A percentile compares a stretch with the other conserved stretches of the same genome.
These are phyloP conservation scores for Gymnopithys bicolor DNA, from an alignment of 2,797 vertebrate species.

Conservation along the genomic window DNA sequence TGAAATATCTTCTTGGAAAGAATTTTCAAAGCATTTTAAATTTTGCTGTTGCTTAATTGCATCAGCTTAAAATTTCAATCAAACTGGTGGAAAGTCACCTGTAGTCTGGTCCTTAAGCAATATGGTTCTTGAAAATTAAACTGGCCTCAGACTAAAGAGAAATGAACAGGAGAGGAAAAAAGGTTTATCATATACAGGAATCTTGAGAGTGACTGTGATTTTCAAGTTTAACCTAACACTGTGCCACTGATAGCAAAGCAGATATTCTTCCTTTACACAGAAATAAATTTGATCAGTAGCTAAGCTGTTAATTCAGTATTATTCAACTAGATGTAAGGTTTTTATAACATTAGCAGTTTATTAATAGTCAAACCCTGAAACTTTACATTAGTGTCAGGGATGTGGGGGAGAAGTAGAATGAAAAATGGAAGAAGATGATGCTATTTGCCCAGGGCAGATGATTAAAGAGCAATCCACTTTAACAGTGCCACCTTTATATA, in stretches of 20 bases:
- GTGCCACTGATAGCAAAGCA: background rate
- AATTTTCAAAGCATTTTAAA: background rate
- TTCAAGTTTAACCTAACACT: background rate
- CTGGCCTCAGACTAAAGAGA: background rate
- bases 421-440: conserved; percentile 52
- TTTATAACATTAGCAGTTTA: conserved; percentile 59
- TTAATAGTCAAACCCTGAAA: conserved; percentile 66
- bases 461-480: conserved; percentile 64
- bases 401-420: conserved; percentile 42
- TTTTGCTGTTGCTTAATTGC: background rate
- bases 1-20: background rate
- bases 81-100: background rate
- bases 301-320: conserved; percentile 14
- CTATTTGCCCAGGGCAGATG: conserved; percentile 65
- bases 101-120: background rate
- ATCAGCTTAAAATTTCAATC: background rate
- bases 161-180: background rate
- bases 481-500: conserved; percentile 46
- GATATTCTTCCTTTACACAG: background rate
- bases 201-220: background rate
- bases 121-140: background rate
- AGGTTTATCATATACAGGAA: background rate
- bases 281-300: background rate
- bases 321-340: conserved; percentile 10
- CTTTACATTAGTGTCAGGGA: conserved; percentile 49